phyloP scores from a whole-genome alignment of 2,888 invertebrate genomes.

The Tuta absoluta region DNA sequence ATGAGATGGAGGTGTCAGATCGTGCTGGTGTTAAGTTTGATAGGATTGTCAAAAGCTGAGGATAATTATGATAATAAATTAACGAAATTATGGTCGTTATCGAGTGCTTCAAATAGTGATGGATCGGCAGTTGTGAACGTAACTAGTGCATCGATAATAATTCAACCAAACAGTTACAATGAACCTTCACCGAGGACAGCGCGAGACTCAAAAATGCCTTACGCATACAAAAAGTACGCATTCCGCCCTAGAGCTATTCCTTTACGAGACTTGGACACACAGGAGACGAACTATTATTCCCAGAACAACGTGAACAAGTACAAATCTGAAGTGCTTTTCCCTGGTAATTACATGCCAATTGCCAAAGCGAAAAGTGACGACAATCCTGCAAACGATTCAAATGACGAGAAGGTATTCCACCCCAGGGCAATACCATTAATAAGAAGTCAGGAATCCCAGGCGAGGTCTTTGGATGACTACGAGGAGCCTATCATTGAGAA shows the following conservation, averaged over 20 bases:
- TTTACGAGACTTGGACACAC: slow-evolving; percentile 48
- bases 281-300: slow-evolving; percentile 63
- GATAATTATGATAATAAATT: slow-evolving; percentile 61
- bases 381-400: slow-evolving; percentile 41
- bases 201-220: slow-evolving; percentile 47
- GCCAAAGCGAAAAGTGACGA: slow-evolving; percentile 72
- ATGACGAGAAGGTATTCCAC: slow-evolving; percentile 50
- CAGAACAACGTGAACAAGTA: slow-evolving; percentile 53
- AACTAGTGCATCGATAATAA: slow-evolving; percentile 64
- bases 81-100: slow-evolving; percentile 64
- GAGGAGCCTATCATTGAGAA: slow-evolving; percentile 62
- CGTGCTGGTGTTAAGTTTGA: slow-evolving; percentile 59
- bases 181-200: slow-evolving; percentile 41
- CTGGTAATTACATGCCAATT: slow-evolving; percentile 76
- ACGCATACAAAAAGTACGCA: slow-evolving; percentile 50
- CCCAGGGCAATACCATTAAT: slow-evolving; percentile 68
- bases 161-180: slow-evolving; percentile 57
- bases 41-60: slow-evolving; percentile 50
- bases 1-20: slow-evolving; percentile 55
- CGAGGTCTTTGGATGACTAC: slow-evolving; percentile 58
- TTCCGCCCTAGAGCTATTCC: slow-evolving; percentile 70
- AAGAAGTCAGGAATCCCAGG: slow-evolving; percentile 59
- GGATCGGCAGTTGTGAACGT: slow-evolving; percentile 64
- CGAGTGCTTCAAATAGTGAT: slow-evolving; percentile 56
- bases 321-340: slow-evolving; percentile 69